Evolutionary conservation across 2,113 vertebrate genomes (phyloP).

Genomic region (Halichoeres trimaculatus): DNA sequence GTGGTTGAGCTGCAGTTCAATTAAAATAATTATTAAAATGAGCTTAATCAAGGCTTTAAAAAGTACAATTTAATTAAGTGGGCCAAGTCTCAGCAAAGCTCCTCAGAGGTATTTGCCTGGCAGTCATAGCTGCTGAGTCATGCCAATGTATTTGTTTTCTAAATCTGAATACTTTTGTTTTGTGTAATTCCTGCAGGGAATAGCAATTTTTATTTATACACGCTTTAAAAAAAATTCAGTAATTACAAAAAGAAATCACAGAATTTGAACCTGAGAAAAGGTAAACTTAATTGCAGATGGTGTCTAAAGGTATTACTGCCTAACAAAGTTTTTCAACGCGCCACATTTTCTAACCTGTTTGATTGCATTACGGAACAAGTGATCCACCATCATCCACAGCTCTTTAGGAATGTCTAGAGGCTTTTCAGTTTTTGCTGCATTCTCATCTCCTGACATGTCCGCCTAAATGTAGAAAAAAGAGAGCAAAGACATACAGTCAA

Average conservation of each 20-base stretch:
- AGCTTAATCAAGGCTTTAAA: background rate
- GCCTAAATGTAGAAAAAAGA: constrained; percentile 72
- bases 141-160: background rate
- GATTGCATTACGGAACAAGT: constrained; percentile 88
- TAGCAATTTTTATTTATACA: background rate
- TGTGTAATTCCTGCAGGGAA: background rate
- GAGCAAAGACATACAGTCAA: background rate
- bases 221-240: background rate
- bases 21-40: constrained; percentile 9
- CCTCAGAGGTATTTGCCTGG: background rate
- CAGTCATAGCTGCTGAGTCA: background rate
- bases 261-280: background rate
- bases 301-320: background rate
- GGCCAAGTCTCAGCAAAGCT: background rate
- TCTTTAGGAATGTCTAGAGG: constrained; percentile 95
- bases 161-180: constrained; percentile 2
- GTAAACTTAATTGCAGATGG: background rate
- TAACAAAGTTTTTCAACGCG: background rate
- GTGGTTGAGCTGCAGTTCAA: constrained; percentile 9
- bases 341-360: constrained; percentile 86
- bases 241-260: too few relatives aligned
- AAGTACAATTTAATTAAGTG: background rate
- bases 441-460: constrained; percentile 67
- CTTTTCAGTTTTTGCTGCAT: constrained; percentile 75
- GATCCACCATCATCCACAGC: constrained; percentile 97